Conservation (phyloP, 2,113 vertebrate species). For the Riparia riparia region DNA sequence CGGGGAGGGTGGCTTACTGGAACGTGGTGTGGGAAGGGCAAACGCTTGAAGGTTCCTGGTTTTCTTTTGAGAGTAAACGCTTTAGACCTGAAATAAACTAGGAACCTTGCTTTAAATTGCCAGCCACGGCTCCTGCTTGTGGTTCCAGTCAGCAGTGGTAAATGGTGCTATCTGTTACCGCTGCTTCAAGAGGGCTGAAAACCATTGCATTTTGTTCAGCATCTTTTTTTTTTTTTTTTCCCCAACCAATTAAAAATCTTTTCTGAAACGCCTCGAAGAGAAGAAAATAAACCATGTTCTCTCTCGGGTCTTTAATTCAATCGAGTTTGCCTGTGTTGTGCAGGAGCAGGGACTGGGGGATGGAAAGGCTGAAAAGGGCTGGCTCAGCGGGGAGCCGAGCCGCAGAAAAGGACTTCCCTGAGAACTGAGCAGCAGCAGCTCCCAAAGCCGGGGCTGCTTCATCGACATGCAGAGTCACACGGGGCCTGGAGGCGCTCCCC, state of each 20-base stretch:
- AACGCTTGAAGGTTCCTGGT: conserved; percentile 55
- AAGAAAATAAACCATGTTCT: conserved; percentile 79
- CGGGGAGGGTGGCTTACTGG: background rate
- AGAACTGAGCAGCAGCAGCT: conserved; percentile 88
- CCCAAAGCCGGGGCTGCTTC: conserved; percentile 86
- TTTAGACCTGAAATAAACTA: conserved; percentile 58
- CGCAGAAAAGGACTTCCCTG: conserved; percentile 89
- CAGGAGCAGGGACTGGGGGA: conserved; percentile 75
- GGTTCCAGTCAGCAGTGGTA: conserved; percentile 47
- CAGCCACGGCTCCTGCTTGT: conserved; percentile 58
- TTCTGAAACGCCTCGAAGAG: conserved; percentile 76
- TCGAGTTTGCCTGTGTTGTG: conserved; percentile 78
- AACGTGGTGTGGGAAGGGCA: conserved; percentile 56
- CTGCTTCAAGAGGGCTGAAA: conserved; percentile 55
- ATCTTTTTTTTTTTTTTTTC: conserved; percentile 71
- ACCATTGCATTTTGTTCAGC: conserved; percentile 72
- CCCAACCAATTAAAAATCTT: conserved; percentile 79
- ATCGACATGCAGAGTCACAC: conserved; percentile 97
- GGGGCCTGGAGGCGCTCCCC: conserved; percentile 82
- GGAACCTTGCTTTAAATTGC: conserved; percentile 63
- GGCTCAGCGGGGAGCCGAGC: conserved; percentile 90
- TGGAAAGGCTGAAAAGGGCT: conserved; percentile 87
- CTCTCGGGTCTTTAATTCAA: conserved; percentile 77
- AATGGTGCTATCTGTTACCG: conserved; percentile 62
- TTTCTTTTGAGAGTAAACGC: conserved; percentile 68